Evolutionary conservation across 2,113 vertebrate genomes (phyloP).

Genomic region (Choloepus hoffmanni): DNA sequence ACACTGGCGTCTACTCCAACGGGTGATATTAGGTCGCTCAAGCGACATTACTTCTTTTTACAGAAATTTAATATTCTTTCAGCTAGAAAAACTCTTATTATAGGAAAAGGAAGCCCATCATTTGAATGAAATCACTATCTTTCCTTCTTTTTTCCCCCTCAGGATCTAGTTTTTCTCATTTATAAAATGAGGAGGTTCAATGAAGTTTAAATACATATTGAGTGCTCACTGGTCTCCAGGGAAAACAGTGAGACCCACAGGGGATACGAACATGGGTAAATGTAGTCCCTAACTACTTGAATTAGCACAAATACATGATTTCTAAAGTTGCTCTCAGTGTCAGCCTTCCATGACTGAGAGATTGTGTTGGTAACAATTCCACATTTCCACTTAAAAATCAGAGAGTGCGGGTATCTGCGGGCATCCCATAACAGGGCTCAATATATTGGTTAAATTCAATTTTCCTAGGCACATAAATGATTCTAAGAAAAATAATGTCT

Average conservation of each 20-base stretch:
- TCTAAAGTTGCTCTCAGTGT: neutral
- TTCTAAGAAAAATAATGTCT: constrained; percentile 35
- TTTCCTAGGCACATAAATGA: neutral
- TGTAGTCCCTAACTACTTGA: neutral
- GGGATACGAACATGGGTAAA: neutral
- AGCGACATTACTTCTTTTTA: neutral
- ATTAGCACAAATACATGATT: neutral
- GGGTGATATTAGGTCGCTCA: neutral
- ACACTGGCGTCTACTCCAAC: neutral
- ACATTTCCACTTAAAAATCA: neutral
- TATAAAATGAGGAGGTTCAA: neutral
- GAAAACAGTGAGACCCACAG: neutral
- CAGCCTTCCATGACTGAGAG: neutral
- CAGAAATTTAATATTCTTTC: neutral
- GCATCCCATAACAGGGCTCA: neutral
- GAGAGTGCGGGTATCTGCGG: neutral
- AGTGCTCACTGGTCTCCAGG: neutral
- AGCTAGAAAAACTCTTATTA: neutral
- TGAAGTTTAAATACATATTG: neutral
- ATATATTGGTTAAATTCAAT: neutral
- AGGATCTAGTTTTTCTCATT: neutral
- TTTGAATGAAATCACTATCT: neutral
- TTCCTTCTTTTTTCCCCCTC: neutral
- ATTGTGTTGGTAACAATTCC: neutral
- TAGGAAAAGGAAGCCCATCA: neutral